Evolutionary conservation across 92 coral and sea anemone species (phyloP).

Genomic region (Hydrozoanthus gracilis): DNA sequence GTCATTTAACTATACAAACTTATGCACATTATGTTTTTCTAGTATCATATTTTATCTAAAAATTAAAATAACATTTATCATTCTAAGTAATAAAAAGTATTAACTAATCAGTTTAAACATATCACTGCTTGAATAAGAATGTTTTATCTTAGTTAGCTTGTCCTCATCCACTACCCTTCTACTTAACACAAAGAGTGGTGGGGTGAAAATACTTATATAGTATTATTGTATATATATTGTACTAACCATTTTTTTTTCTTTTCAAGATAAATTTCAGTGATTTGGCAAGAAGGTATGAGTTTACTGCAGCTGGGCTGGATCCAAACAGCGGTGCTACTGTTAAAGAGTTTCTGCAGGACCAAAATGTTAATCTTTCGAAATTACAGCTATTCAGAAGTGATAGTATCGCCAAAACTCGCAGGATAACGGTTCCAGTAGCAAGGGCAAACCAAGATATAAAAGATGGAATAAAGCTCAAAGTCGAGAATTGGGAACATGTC

Average conservation of each 20-base stretch:
- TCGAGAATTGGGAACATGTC: slow-evolving; percentile 55
- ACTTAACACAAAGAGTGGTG: neutral
- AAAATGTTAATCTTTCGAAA: slow-evolving; percentile 3
- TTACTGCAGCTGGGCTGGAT: slow-evolving; percentile 9
- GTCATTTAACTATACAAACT: no score
- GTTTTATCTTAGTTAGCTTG: neutral
- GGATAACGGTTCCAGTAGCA: slow-evolving; percentile 47
- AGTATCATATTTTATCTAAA: no score
- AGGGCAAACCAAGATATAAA: slow-evolving; percentile 49
- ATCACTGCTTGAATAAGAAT: neutral
- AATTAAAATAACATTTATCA: no score
- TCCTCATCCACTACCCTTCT: neutral
- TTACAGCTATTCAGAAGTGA: neutral
- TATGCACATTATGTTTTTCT: no score
- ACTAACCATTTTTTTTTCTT: neutral
- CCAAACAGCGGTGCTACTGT: slow-evolving; percentile 34
- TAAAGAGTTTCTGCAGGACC: slow-evolving; percentile 28
- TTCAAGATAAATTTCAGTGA: slow-evolving; percentile 14
- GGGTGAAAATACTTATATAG: neutral
- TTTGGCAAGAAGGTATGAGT: slow-evolving; percentile 18
- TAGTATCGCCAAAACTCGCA: neutral
- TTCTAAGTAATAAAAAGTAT: no score
- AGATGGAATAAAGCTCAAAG: slow-evolving; percentile 38
- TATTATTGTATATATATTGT: neutral
- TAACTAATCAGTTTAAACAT: no score